A percentile compares a stretch with the other conserved stretches of the same genome.
Conservation (phyloP, 2,113 vertebrate species). For the Cettia cetti region DNA sequence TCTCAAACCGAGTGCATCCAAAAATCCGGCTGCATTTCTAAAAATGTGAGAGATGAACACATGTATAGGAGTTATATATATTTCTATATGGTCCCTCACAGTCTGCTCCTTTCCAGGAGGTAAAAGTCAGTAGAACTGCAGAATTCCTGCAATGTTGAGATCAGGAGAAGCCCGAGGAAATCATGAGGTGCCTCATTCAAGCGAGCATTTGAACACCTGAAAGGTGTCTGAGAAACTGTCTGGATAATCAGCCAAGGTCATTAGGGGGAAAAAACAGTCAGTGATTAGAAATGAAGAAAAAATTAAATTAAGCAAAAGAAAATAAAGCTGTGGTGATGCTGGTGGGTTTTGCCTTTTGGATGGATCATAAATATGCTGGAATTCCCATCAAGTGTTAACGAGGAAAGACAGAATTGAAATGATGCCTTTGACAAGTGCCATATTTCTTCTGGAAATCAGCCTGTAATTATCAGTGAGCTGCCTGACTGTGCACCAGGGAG, state of each 20-base stretch:
- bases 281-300: background rate
- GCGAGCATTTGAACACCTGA: background rate
- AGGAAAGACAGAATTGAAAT: slow-evolving; percentile 19
- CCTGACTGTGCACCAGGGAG: background rate
- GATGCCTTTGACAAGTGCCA: slow-evolving; percentile 25
- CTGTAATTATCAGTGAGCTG: slow-evolving; percentile 7
- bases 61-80: background rate
- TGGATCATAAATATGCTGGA: background rate
- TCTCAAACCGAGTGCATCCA: background rate
- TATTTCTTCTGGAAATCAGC: slow-evolving; percentile 26
- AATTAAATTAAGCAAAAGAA: background rate
- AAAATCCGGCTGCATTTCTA: background rate
- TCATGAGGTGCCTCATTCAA: background rate
- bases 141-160: background rate
- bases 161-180: background rate
- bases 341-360: background rate
- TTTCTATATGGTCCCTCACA: background rate
- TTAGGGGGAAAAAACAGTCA: no score
- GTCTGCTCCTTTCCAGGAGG: background rate
- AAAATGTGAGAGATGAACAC: background rate
- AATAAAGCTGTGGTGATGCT: background rate
- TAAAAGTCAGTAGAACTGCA: background rate
- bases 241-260: background rate
- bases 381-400: background rate
- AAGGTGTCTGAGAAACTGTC: background rate